Percentiles rank a stretch among this genome's conserved stretches.
Evolutionary conservation across 2,888 invertebrate species (phyloP).

Genomic region (Cantharis rustica): DNA sequence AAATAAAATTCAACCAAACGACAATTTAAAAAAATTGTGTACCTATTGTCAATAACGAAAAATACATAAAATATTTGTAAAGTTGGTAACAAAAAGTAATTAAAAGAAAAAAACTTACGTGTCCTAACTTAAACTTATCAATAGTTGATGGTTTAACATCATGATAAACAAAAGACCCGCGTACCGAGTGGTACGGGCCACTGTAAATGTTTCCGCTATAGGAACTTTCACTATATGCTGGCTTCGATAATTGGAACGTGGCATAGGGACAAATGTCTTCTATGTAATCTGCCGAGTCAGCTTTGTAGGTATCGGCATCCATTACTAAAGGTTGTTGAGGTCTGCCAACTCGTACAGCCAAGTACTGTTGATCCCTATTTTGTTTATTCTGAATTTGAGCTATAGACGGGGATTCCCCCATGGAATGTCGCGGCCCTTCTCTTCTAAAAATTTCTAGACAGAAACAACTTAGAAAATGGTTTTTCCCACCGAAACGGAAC

Average conservation of each 20-base stretch:
- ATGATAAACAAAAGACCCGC: conserved; percentile 87
- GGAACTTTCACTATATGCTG: conserved; percentile 84
- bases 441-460: conserved; percentile 56
- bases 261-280: conserved; percentile 94
- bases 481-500: neutral
- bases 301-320: conserved; percentile 60
- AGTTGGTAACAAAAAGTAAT: conserved; percentile 5
- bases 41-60: conserved; percentile 4
- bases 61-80: conserved; percentile 5
- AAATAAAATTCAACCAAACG: neutral
- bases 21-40: neutral
- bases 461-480: neutral
- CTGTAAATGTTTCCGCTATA: conserved; percentile 89
- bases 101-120: conserved; percentile 59
- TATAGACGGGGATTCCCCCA: conserved; percentile 77
- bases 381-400: conserved; percentile 81
- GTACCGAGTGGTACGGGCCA: conserved; percentile 84
- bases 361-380: conserved; percentile 77
- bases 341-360: conserved; percentile 64
- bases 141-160: conserved; percentile 79
- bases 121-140: conserved; percentile 75
- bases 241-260: conserved; percentile 85
- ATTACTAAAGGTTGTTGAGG: conserved; percentile 55
- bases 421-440: conserved; percentile 49
- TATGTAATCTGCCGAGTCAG: conserved; percentile 75